Conservation (phyloP, 2,113 vertebrate species). For the Heteronetta atricapilla region DNA sequence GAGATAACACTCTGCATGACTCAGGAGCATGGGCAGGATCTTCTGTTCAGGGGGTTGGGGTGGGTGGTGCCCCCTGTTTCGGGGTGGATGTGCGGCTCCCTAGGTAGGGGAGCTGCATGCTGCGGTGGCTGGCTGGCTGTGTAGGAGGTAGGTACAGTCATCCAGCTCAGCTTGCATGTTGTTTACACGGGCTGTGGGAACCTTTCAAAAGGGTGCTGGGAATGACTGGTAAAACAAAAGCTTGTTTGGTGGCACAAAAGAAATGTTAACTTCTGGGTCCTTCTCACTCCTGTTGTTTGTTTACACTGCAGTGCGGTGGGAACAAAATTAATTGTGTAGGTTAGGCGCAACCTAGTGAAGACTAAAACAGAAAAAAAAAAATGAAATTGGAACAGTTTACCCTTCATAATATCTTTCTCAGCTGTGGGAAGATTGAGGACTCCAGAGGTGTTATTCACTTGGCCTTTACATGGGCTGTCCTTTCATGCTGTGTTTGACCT, state of each 20-base stretch:
- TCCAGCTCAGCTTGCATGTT: background rate
- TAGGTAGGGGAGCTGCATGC: background rate
- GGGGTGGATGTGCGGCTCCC: background rate
- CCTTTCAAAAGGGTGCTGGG: slow-evolving; percentile 48
- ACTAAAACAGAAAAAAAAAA: background rate
- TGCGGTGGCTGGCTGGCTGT: background rate
- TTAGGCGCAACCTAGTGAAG: background rate
- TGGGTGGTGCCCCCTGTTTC: slow-evolving; percentile 7
- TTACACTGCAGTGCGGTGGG: slow-evolving; percentile 10
- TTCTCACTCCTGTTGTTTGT: slow-evolving; percentile 49
- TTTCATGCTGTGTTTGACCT: background rate
- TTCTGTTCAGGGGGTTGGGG: background rate
- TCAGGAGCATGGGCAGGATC: background rate
- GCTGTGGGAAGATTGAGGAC: background rate
- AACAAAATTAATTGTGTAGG: background rate
- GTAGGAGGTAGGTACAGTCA: slow-evolving; percentile 48
- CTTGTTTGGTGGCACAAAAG: slow-evolving; percentile 57
- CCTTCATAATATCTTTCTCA: background rate
- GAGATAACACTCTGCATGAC: background rate
- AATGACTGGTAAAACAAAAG: slow-evolving; percentile 61
- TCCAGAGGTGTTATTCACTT: background rate
- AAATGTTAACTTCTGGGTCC: slow-evolving; percentile 45
- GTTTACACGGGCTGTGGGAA: slow-evolving; percentile 61
- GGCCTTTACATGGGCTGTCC: background rate
- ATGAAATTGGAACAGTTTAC: background rate